Conservation (phyloP, 2,113 vertebrate genomes). For the Paedocypris sp. region DNA sequence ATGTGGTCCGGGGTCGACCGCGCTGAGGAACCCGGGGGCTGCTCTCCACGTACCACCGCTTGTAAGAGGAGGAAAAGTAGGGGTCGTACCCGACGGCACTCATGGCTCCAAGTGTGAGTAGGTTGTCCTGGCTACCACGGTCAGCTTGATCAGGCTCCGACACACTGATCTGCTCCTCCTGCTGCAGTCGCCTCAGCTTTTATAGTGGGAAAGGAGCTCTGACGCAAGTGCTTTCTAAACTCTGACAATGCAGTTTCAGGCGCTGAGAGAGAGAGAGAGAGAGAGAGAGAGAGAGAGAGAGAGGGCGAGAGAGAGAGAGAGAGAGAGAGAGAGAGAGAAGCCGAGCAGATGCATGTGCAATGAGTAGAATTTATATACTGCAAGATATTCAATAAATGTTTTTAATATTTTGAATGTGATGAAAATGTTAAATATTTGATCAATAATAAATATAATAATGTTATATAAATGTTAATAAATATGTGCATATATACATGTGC, state of each 20-base stretch:
- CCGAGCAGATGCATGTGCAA: neutral
- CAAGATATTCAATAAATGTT: no score
- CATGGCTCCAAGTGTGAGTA: conserved; percentile 45
- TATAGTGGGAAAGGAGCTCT: conserved; percentile 51
- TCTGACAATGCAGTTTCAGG: conserved; percentile 53
- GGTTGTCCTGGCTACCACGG: conserved; percentile 41
- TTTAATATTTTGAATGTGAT: no score
- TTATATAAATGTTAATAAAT: no score
- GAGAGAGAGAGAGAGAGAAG: neutral
- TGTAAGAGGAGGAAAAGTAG: conserved; percentile 64
- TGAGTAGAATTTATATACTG: no score
- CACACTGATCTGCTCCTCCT: conserved; percentile 46
- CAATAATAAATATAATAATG: no score
- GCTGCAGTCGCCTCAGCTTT: conserved; percentile 52
- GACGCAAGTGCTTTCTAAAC: conserved; percentile 51
- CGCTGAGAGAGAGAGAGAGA: conserved; percentile 35
- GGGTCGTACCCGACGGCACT: conserved; percentile 58
- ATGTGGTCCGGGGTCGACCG: conserved; percentile 51
- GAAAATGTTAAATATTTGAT: no score
- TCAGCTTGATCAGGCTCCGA: conserved; percentile 31
- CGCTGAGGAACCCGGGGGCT: conserved; percentile 43
- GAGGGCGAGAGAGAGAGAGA: conserved; percentile 7
- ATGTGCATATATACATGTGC: no score
- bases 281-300: conserved; percentile 1
- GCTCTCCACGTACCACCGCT: conserved; percentile 66